A percentile compares a stretch with the other conserved stretches of the same genome.
These are phyloP conservation scores for Microcebus jonahi DNA, from an alignment of 2,113 vertebrate species.

Conservation along the genomic window DNA sequence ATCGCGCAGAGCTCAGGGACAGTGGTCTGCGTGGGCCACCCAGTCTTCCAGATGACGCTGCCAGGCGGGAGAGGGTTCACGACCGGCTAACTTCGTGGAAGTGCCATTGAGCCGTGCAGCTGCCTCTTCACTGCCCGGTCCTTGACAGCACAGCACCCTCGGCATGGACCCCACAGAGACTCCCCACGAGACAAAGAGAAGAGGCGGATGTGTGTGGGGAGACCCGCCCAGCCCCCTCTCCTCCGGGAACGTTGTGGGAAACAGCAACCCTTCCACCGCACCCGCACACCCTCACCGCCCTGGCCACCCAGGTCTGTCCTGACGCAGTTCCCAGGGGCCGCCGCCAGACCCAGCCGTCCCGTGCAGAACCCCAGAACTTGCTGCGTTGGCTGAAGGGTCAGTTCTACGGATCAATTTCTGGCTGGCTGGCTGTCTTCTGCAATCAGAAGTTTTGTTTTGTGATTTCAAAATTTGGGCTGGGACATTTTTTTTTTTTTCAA, in stretches of 20 bases:
- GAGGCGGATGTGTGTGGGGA: not conserved
- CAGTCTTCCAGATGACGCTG: no score
- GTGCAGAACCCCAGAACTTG: not conserved
- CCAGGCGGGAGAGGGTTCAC: no score
- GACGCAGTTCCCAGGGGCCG: rapidly evolving
- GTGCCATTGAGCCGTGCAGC: no score
- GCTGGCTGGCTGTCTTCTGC: not conserved
- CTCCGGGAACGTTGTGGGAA: not conserved
- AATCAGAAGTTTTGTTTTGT: not conserved
- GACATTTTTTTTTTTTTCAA: no score
- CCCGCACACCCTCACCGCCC: rapidly evolving
- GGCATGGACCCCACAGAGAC: no score
- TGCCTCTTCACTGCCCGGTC: no score
- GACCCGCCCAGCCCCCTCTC: not conserved
- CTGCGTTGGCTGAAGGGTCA: rapidly evolving
- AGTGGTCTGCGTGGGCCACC: no score
- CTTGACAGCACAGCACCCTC: no score
- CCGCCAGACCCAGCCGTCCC: not conserved
- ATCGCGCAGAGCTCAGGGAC: no score
- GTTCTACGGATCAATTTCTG: not conserved
- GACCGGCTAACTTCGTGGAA: no score
- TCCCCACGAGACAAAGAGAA: not conserved
- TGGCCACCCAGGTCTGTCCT: not conserved
- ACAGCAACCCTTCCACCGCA: rapidly evolving
- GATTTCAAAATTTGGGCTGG: not conserved